phyloP scores from a whole-genome alignment of 2,797 vertebrate species.

The Esox lucius region DNA sequence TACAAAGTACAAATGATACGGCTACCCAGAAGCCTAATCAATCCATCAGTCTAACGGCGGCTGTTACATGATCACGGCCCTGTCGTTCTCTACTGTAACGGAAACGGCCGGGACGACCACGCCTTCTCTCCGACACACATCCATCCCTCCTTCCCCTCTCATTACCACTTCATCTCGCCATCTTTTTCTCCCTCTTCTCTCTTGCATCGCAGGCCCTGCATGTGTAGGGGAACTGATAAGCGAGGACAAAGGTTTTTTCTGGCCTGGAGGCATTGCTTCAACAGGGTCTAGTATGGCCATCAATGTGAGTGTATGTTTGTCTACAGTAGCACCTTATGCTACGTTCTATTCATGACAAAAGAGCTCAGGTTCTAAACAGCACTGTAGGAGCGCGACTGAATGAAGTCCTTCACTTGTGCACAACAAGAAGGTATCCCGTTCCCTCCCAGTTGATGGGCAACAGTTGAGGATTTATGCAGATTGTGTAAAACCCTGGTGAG shows the following conservation, averaged over 20 bases:
- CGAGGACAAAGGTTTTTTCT: not conserved
- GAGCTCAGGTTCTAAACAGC: too few relatives aligned
- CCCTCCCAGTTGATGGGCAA: too few relatives aligned
- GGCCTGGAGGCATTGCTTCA: not conserved
- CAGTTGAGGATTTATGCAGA: too few relatives aligned
- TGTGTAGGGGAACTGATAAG: not conserved
- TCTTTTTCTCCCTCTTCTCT: not conserved
- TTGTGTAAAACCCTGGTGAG: too few relatives aligned
- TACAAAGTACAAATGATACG: not conserved
- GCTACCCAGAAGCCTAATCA: not conserved
- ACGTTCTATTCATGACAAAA: too few relatives aligned
- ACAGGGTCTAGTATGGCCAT: too few relatives aligned
- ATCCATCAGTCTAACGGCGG: not conserved
- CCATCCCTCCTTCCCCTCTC: not conserved
- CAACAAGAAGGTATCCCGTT: too few relatives aligned
- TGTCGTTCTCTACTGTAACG: not conserved
- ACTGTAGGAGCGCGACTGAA: too few relatives aligned
- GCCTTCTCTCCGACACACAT: not conserved
- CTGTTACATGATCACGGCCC: not conserved
- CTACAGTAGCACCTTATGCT: too few relatives aligned
- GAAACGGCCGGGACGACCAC: not conserved
- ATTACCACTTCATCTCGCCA: slow-evolving; percentile 4
- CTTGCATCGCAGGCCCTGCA: not conserved
- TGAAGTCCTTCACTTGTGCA: too few relatives aligned
- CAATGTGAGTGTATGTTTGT: too few relatives aligned